Conservation (phyloP, 2,797 vertebrate genomes). For the Gambusia yucatana region DNA sequence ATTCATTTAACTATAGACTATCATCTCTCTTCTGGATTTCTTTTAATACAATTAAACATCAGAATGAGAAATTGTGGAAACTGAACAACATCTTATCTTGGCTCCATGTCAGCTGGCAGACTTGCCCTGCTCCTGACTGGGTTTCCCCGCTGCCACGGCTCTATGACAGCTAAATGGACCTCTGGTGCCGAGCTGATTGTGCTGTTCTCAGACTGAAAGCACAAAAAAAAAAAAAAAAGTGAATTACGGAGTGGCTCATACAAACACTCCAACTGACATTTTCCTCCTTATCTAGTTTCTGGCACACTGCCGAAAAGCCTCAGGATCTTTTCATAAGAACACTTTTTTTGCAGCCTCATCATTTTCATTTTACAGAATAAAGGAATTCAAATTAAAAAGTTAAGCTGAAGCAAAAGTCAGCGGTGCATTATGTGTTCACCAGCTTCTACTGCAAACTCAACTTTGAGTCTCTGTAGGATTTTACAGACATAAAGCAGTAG, state of each 20-base stretch:
- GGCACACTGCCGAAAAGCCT: constrained; percentile 55
- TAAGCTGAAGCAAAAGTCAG: constrained; percentile 53
- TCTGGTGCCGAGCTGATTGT: constrained; percentile 42
- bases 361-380: constrained; percentile 51
- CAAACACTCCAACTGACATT: constrained; percentile 53
- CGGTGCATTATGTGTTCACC: constrained; percentile 39
- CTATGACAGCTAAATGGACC: constrained; percentile 42
- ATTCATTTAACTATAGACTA: neutral
- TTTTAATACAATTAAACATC: constrained; percentile 6
- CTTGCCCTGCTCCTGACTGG: constrained; percentile 25
- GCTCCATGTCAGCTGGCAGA: constrained; percentile 40
- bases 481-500: constrained; percentile 26
- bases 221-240: constrained; percentile 28
- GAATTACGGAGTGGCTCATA: constrained; percentile 44
- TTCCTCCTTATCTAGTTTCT: constrained; percentile 63
- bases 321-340: constrained; percentile 50
- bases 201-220: constrained; percentile 37
- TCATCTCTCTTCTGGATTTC: neutral
- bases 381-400: constrained; percentile 64
- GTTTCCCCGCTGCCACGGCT: constrained; percentile 34
- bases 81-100: constrained; percentile 25
- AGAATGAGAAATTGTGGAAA: constrained; percentile 26
- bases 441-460: constrained; percentile 31
- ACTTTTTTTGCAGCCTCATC: constrained; percentile 50
- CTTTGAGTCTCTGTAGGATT: constrained; percentile 17